These are phyloP conservation scores for Tachysurus vachellii DNA, from an alignment of 2,113 vertebrate species.

Conservation along the genomic window DNA sequence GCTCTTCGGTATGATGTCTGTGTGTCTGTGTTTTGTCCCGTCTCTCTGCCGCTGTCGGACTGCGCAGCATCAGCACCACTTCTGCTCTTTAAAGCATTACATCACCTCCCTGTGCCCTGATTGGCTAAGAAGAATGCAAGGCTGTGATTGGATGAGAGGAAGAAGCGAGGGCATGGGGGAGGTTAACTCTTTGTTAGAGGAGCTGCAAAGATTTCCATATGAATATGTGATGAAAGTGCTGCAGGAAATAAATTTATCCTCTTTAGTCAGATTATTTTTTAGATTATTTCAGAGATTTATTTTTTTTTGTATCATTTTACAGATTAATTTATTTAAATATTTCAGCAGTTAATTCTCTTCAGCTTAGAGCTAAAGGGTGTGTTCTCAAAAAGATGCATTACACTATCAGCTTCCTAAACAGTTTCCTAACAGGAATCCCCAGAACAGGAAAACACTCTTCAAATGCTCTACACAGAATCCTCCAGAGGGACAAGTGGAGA, in stretches of 20 bases:
- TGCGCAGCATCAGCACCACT: constrained; percentile 64
- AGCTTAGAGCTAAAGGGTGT: neutral
- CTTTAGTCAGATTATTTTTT: neutral
- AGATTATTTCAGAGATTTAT: neutral
- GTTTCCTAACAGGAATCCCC: neutral
- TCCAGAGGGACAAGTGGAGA: neutral
- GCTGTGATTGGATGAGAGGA: constrained; percentile 64
- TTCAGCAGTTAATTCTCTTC: neutral
- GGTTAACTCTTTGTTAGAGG: constrained; percentile 59
- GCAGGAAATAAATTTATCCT: neutral
- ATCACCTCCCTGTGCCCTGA: constrained; percentile 69
- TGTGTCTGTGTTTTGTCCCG: constrained; percentile 11
- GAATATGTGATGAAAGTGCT: neutral
- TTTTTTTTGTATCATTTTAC: neutral
- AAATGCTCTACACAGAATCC: neutral
- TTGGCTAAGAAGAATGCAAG: constrained; percentile 64
- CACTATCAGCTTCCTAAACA: neutral
- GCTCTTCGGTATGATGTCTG: neutral
- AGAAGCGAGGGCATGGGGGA: constrained; percentile 40
- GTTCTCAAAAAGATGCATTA: neutral
- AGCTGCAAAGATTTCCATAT: constrained; percentile 40
- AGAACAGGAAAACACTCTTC: neutral
- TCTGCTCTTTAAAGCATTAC: constrained; percentile 69
- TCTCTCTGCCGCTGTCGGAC: constrained; percentile 53
- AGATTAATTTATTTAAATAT: neutral